Evolutionary conservation across 2,888 invertebrate species (phyloP).

Genomic region (Pollenia amentaria): DNA sequence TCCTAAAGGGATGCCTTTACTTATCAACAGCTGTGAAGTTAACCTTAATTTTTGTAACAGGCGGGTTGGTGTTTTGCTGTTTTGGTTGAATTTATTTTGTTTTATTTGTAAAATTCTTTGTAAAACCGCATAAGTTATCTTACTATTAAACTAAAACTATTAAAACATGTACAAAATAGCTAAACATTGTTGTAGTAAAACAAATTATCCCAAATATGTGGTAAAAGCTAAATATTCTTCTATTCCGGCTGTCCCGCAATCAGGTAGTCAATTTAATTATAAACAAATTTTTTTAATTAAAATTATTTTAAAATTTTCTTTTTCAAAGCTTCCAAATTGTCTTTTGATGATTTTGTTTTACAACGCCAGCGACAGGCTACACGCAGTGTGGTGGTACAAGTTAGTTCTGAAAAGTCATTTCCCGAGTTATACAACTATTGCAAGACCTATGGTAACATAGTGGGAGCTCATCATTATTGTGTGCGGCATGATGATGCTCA

Average conservation of each 20-base stretch:
- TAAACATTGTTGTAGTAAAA: slow-evolving; percentile 42
- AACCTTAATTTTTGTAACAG: slow-evolving; percentile 47
- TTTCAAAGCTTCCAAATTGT: slow-evolving; percentile 71
- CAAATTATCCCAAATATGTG: slow-evolving; percentile 38
- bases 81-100: not conserved
- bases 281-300: not conserved
- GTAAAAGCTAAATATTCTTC: slow-evolving; percentile 40
- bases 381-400: slow-evolving; percentile 90
- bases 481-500: slow-evolving; percentile 85
- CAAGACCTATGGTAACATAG: slow-evolving; percentile 87
- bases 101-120: not conserved
- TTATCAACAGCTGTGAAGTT: slow-evolving; percentile 54
- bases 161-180: slow-evolving; percentile 61
- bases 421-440: slow-evolving; percentile 89
- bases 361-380: slow-evolving; percentile 88
- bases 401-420: slow-evolving; percentile 89
- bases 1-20: not conserved
- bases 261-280: slow-evolving; percentile 25
- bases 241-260: not conserved
- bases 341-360: slow-evolving; percentile 87
- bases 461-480: slow-evolving; percentile 88
- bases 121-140: not conserved
- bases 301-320: not conserved
- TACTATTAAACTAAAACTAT: not conserved
- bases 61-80: not conserved